Conservation (phyloP, 2,113 vertebrate species). For the Myanophis thanlyinensis region DNA sequence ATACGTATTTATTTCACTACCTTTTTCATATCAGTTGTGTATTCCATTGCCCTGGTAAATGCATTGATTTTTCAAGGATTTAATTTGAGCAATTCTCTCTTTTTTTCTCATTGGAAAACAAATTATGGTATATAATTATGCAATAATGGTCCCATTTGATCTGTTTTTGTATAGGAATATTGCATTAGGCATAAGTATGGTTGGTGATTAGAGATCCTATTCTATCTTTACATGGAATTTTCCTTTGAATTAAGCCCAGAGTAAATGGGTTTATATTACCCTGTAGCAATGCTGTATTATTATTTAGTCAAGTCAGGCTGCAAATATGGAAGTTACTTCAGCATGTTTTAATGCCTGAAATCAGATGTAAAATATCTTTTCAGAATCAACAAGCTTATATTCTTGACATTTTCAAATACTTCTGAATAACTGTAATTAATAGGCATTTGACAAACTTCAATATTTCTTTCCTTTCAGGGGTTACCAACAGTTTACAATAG, state of each 20-base stretch:
- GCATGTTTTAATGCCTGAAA: slow-evolving; percentile 57
- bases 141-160: not conserved
- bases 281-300: slow-evolving; percentile 24
- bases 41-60: not conserved
- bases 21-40: not conserved
- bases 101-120: slow-evolving; percentile 21
- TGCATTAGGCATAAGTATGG: not conserved
- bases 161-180: not conserved
- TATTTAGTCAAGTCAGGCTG: slow-evolving; percentile 43
- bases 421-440: slow-evolving; percentile 60
- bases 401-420: slow-evolving; percentile 55
- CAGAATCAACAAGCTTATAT: slow-evolving; percentile 50
- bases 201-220: not conserved
- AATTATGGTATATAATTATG: no score
- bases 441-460: slow-evolving; percentile 59
- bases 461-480: slow-evolving; percentile 45
- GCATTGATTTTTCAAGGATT: not conserved
- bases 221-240: not conserved
- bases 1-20: slow-evolving; percentile 24
- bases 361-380: slow-evolving; percentile 63
- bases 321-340: slow-evolving; percentile 49
- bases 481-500: slow-evolving; percentile 56
- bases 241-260: not conserved
- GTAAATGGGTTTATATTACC: slow-evolving; percentile 12
- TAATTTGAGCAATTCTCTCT: slow-evolving; percentile 14